A percentile compares a stretch with the other conserved stretches of the same genome.
Evolutionary conservation across 2,888 invertebrate species (phyloP).

Genomic region (Polyommatus iphigenia): DNA sequence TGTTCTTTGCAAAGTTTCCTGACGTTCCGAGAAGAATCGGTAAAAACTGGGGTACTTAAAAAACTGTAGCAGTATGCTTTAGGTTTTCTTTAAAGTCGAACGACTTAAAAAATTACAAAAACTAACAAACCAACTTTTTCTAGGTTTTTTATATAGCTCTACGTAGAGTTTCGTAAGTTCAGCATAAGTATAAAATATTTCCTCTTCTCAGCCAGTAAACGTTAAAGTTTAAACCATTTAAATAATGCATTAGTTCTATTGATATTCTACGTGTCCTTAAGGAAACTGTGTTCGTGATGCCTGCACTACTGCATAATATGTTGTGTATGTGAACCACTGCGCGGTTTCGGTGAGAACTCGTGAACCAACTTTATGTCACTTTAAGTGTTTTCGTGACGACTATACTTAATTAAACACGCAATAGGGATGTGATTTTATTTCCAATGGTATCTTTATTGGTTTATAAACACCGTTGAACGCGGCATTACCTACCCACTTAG

Average conservation of each 20-base stretch:
- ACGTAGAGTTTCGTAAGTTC: background rate
- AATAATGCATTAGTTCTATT: background rate
- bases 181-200: background rate
- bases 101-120: background rate
- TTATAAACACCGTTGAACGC: background rate
- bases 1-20: conserved; percentile 54
- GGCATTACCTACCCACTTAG: background rate
- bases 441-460: conserved; percentile 17
- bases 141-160: background rate
- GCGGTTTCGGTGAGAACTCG: conserved; percentile 29
- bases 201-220: background rate
- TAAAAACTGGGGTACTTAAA: conserved; percentile 13
- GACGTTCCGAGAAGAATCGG: conserved; percentile 42
- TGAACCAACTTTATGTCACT: conserved; percentile 2
- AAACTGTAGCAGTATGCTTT: background rate
- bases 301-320: background rate
- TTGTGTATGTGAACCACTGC: conserved; percentile 23
- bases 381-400: conserved; percentile 29
- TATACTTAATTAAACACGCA: conserved; percentile 17
- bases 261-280: background rate
- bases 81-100: background rate
- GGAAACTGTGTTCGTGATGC: background rate
- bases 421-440: conserved; percentile 25
- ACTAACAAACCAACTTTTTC: background rate
- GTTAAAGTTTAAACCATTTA: background rate